Evolutionary conservation across 37 sponge, comb jelly and placozoan species (phyloP).

Genomic region (Amphimedon queenslandica): DNA sequence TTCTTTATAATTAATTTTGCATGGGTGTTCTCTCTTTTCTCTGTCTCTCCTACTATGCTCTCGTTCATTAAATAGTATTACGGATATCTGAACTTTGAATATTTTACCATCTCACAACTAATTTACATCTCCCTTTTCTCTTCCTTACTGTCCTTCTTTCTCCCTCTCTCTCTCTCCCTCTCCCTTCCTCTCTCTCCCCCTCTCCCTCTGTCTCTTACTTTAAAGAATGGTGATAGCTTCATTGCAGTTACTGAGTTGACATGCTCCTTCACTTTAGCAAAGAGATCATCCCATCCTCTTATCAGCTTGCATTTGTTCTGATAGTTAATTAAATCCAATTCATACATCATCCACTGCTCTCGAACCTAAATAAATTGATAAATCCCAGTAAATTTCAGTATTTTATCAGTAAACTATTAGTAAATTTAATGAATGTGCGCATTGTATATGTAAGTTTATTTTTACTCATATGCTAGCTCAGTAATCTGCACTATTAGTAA

Average conservation of each 20-base stretch:
- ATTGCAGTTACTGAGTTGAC: constrained; percentile 95
- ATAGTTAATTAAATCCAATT: constrained; percentile 93
- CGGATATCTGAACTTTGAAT: no score
- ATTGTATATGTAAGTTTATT: no score
- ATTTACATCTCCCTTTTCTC: neutral
- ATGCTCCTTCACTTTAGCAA: constrained; percentile 92
- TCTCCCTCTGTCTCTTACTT: constrained; percentile 41
- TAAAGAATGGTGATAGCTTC: constrained; percentile 98
- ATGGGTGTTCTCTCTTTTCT: no score
- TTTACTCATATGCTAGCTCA: no score
- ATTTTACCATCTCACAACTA: no score
- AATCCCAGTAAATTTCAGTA: neutral
- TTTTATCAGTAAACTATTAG: neutral
- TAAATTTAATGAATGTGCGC: neutral
- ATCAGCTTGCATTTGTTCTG: constrained; percentile 97
- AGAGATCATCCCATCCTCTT: constrained; percentile 96
- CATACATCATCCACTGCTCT: constrained; percentile 91
- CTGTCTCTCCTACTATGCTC: no score
- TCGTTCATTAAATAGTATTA: no score
- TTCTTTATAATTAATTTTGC: no score
- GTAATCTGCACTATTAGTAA: no score
- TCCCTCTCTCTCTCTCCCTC: constrained; percentile 4
- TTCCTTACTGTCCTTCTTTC: neutral
- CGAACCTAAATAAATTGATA: constrained; percentile 48
- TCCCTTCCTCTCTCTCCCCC: neutral